phyloP scores from a whole-genome alignment of 2,888 invertebrate species.

The Steinernema carpocapsae region DNA sequence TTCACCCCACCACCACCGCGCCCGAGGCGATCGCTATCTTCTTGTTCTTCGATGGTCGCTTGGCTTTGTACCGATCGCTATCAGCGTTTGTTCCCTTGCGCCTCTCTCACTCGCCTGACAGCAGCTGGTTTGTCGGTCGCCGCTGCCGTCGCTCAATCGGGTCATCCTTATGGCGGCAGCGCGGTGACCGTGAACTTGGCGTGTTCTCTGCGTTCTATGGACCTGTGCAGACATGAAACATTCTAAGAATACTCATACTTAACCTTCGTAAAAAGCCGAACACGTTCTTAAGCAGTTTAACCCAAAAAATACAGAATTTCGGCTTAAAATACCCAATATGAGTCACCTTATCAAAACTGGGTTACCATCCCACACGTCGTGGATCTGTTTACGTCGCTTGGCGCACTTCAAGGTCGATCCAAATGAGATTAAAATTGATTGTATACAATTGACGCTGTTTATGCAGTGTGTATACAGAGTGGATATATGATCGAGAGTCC shows the following conservation, averaged over 20 bases:
- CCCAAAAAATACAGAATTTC: too few relatives aligned
- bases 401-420: conserved; percentile 13
- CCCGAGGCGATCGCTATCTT: conserved; percentile 32
- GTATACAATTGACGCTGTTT: neutral
- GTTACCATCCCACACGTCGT: neutral
- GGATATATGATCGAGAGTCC: too few relatives aligned
- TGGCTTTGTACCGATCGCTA: conserved; percentile 26
- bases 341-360: neutral
- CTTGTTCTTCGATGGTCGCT: neutral
- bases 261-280: too few relatives aligned
- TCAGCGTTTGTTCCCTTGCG: neutral
- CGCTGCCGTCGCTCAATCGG: conserved; percentile 10
- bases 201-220: neutral
- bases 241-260: too few relatives aligned
- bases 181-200: conserved; percentile 28
- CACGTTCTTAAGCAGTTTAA: too few relatives aligned
- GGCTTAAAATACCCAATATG: too few relatives aligned
- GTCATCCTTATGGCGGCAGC: neutral
- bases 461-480: neutral
- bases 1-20: neutral
- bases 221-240: too few relatives aligned
- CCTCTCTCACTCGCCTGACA: neutral
- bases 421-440: conserved; percentile 10
- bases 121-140: conserved; percentile 32
- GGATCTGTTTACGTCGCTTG: neutral